Base-by-base conservation (phyloP, 2,113 vertebrate species). In the Chinchilla lanigera region DNA sequence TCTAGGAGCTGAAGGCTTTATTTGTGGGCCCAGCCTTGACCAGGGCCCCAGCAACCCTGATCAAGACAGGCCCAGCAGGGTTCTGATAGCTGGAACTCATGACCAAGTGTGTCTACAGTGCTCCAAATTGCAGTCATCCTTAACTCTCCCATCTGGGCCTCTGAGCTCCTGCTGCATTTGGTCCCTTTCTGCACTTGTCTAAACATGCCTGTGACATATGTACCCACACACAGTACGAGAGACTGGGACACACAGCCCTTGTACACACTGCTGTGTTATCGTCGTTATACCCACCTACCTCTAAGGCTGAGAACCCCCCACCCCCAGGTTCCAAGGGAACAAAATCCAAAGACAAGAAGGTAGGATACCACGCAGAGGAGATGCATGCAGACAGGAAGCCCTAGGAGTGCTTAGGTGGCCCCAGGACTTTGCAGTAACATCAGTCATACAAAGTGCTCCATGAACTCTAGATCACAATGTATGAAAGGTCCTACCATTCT, bases 331-430 rank as follows among this genome's bases (percentile, higher is more conserved):
- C 47, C 9, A 65, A 63, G 30, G 7, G 54, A 26, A 20, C 56
- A 69, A 7, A 33, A 0, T 10, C 33, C 63, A 86, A 88, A 88
- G 73, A n/a, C 3, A 44, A 93, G 60, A 56, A 0, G 14, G 56
- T 5, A 13, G n/a, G 78, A 81, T 69, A 54, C 61, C 44, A 28
- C 19, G 60, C 58, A 35, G 33, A 92, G 92, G 24, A 50, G n/a
- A 47, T 16, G 17, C 22, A 63, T 26, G 20, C 33, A 60, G 75
- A 63, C 11, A 5, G 28, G 35, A 81, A 85, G n/a, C 30, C 19
- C 58, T 4, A 38, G 65, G 78, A 47, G 67, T 3, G 10, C 19
- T 20, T 5, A 0, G 0, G 0, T 17, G 38, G 19, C 47, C 3
- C 22, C 35, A 75, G 38, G 41, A 33, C 7, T n/a, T 50, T 52